Percentiles rank a stretch among this genome's conserved stretches.
phyloP scores from a whole-genome alignment of 2,888 invertebrate species.

The Suillia variegata region DNA sequence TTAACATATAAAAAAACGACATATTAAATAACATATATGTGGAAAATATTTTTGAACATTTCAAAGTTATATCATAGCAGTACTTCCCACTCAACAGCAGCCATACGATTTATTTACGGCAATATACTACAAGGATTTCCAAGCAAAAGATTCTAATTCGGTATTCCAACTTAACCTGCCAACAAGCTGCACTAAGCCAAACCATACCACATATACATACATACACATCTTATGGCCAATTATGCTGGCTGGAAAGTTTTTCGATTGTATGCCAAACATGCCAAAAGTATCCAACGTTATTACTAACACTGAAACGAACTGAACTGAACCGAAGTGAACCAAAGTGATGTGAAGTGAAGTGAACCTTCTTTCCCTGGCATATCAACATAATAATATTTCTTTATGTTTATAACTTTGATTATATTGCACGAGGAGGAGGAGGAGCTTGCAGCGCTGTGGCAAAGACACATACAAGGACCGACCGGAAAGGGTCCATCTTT shows the following conservation, averaged over 20 bases:
- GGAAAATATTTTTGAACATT: too few species aligned
- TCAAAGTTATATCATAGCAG: too few species aligned
- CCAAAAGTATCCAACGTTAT: background rate
- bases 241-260: constrained; percentile 29
- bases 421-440: constrained; percentile 13
- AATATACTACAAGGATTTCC: too few species aligned
- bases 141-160: constrained; percentile 47
- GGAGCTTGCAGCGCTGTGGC: too few species aligned
- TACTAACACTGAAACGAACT: too few species aligned
- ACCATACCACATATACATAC: constrained; percentile 9
- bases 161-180: background rate
- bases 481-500: constrained; percentile 1
- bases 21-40: too few species aligned
- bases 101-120: too few species aligned
- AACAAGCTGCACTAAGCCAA: constrained; percentile 28
- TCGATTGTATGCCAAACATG: background rate
- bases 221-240: constrained; percentile 40
- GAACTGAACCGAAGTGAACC: too few species aligned
- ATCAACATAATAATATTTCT: constrained; percentile 44
- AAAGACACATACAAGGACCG: constrained; percentile 11
- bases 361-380: too few species aligned
- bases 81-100: too few species aligned
- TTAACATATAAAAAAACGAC: too few species aligned
- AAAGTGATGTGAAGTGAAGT: too few species aligned
- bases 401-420: constrained; percentile 36